Base-by-base conservation (phyloP, 2,888 invertebrate species). In the Callyntrura sp. region DNA sequence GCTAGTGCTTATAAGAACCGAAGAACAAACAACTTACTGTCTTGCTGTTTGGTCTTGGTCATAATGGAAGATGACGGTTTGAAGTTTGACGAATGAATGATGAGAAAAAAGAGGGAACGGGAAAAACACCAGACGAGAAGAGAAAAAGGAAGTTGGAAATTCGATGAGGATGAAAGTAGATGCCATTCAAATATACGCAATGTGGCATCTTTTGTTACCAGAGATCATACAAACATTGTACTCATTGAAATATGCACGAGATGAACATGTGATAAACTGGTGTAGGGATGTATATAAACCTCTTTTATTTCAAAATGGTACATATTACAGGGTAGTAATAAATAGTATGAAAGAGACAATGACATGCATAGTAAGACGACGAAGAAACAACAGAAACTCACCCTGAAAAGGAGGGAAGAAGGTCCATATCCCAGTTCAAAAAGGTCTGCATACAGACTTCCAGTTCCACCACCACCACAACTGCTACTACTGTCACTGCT, bases 351-450 rank as follows among this genome's bases (percentile, higher is more conserved):
- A 35, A 2, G 51, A 51, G 51, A 11, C n/a, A 60, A 35, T 35
- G n/a, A 17, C 35, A 57, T 51, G 76, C 76, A 57, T 57, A 28
- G 25, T 14, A 81, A 81, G 0, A 76, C 17, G 57, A 0, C 68
- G 35, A 68, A 68, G 70, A 70, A 70, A 70, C 25, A 14, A 8
- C 35, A 35, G 23, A 51, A 65, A 86, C 87, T 87, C 81, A 87
- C 87, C 87, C 87, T 87, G n/a, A 81, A 87, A 57, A 87, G 48
- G n/a, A 87, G 81, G 8, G 87, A 87, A 28, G 81, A 87, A 35
- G 76, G 73, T 85, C 84, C 89, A 76, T 84, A 89, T 55, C 89
- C 89, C 84, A 89, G 25, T 57, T 89, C 89, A 45, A 85, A 84
- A 48, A 89, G 79, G 78, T 89, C 89, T 23, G 76, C 76, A 23